Evolutionary conservation across 2,113 vertebrate genomes (phyloP), one percentile per base, ranked within the genome.

Genomic region (Bucco capensis): DNA sequence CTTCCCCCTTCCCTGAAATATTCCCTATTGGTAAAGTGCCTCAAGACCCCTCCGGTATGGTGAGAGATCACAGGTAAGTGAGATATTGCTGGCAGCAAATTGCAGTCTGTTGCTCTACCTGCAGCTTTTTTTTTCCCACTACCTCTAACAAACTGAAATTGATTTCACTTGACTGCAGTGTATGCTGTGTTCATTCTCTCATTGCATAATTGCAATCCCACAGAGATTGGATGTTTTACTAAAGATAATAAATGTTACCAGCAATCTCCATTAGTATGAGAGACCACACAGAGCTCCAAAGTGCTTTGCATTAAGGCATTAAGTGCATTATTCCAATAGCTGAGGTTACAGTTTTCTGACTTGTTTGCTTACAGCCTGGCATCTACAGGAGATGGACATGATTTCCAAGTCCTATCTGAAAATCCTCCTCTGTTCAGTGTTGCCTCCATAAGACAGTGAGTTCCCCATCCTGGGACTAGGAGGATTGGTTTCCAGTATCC

Each of bases 241-340:
- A 82, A 84, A 86, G 70, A 60, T 80, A 70, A 89, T 94, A 95
- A 96, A 89, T 60, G 62, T 73, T 91, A 92, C 46, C 86, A 89
- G 77, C 80, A 87, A 75, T 84, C 58, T 93, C 81, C 77, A 89
- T 89, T 92, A 92, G 74, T 18, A 5, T 21, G 33, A 91, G 33
- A 88, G 90, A 89, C 90, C 86, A 76, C 74, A 72, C 19, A 56
- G 74, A 69, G 46, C 19, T 90, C 73, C 38, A 37, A 76, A 93
- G 88, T 82, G 86, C 61, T 66, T 95, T n/a, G 44, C 31, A 89
- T 89, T 93, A 94, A 90, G 47, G 28, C 50, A 86, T 86, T 94
- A 90, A 94, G 30, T 70, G 27, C n/a, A 72, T 42, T 83, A 78
- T 15, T 91, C n/a, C 62, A 65, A 7, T 6, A 62, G 27, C 33